phyloP scores from a whole-genome alignment of 1,140 invertebrate genomes.

The Pogonognathellus flavescens region DNA sequence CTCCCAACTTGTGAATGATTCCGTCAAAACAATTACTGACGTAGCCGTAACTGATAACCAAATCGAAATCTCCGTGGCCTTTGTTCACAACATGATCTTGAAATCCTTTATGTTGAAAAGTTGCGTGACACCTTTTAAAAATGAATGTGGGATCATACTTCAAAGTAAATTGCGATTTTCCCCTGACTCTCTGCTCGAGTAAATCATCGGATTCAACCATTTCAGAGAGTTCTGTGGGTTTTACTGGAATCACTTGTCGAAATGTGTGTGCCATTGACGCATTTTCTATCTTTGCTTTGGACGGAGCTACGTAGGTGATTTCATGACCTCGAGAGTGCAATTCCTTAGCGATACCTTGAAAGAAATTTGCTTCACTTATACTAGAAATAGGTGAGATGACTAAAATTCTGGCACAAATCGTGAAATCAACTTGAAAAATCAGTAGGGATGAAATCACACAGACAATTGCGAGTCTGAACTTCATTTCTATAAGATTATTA shows the following conservation, averaged over 20 bases:
- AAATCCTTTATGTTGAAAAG: background rate
- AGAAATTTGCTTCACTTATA: slow-evolving; percentile 26
- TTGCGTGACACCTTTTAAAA: background rate
- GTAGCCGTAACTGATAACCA: slow-evolving; percentile 52
- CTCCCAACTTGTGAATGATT: slow-evolving; percentile 40
- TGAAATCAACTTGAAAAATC: too few relatives aligned
- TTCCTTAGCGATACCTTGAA: background rate
- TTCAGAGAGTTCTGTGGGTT: background rate
- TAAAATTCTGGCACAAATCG: slow-evolving; percentile 23
- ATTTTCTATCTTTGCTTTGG: background rate
- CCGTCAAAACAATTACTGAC: slow-evolving; percentile 57
- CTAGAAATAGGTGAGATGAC: background rate
- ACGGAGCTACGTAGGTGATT: background rate
- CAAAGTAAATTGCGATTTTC: background rate
- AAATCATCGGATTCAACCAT: background rate
- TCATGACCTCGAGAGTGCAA: background rate
- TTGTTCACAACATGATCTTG: background rate
- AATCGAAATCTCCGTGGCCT: slow-evolving; percentile 40
- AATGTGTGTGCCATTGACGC: background rate
- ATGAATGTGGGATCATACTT: background rate
- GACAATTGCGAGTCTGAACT: too few relatives aligned
- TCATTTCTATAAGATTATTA: too few relatives aligned
- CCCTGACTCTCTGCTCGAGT: background rate
- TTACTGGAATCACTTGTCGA: background rate
- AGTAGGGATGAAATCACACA: too few relatives aligned